phyloP scores from a whole-genome alignment of 1,140 invertebrate genomes.

The Brachionus manjavacas region DNA sequence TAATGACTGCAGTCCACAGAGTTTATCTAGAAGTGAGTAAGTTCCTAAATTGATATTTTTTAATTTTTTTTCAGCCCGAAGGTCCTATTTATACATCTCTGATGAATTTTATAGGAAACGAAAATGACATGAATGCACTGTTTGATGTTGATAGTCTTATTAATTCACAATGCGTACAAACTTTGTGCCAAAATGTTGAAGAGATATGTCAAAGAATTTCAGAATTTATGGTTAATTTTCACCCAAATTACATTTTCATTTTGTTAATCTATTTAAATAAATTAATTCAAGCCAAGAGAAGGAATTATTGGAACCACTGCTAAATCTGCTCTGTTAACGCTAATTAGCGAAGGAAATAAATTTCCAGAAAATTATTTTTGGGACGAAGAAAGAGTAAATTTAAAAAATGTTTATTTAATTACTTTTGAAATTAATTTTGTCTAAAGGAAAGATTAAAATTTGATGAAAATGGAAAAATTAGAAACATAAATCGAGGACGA shows the following conservation, averaged over 20 bases:
- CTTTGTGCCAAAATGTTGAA: slow-evolving; percentile 22
- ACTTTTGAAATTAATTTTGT: neutral
- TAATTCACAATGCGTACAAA: neutral
- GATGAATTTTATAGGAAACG: slow-evolving; percentile 13
- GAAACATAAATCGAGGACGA: slow-evolving; percentile 35
- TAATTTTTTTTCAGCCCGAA: slow-evolving; percentile 1
- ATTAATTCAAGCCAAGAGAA: neutral
- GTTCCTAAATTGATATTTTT: neutral
- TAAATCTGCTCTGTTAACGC: slow-evolving; percentile 3
- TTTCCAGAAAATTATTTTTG: slow-evolving; percentile 41
- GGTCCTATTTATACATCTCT: slow-evolving; percentile 40
- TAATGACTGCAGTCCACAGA: slow-evolving; percentile 38
- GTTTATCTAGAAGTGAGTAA: slow-evolving; percentile 26
- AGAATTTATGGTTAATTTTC: slow-evolving; percentile 23
- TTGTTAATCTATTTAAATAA: neutral
- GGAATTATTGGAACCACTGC: slow-evolving; percentile 33
- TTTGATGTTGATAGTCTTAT: slow-evolving; percentile 30
- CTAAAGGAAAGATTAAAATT: slow-evolving; percentile 25
- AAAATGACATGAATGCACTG: slow-evolving; percentile 37
- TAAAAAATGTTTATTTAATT: neutral
- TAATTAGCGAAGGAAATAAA: slow-evolving; percentile 35
- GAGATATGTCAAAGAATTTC: slow-evolving; percentile 28
- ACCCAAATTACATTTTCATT: neutral
- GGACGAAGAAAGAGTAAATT: slow-evolving; percentile 32
- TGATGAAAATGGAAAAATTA: slow-evolving; percentile 39